Conservation (phyloP, 2,888 invertebrate genomes). For the Apotomis turbidana region DNA sequence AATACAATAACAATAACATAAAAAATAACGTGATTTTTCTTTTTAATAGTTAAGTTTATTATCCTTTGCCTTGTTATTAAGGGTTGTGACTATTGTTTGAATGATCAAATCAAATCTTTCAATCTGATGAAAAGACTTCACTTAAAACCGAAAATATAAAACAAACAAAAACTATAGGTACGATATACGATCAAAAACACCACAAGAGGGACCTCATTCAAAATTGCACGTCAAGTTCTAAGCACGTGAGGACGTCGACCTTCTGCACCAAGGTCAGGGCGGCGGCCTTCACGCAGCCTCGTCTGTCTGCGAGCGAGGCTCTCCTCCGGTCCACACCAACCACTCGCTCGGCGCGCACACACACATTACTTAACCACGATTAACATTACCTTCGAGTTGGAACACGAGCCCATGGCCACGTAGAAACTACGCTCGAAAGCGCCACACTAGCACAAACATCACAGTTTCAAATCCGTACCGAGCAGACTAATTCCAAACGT, state of each 20-base stretch:
- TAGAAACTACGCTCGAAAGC: conserved; percentile 68
- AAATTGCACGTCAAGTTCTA: conserved; percentile 66
- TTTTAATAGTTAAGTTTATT: too few relatives aligned
- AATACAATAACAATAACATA: too few relatives aligned
- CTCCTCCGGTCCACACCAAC: conserved; percentile 60
- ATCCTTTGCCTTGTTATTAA: too few relatives aligned
- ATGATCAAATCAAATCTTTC: too few relatives aligned
- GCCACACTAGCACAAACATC: conserved; percentile 64
- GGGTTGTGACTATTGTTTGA: too few relatives aligned
- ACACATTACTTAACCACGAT: conserved; percentile 60
- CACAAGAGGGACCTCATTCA: conserved; percentile 37
- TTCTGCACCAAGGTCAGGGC: conserved; percentile 80
- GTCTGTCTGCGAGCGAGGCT: conserved; percentile 68
- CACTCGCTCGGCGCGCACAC: conserved; percentile 62
- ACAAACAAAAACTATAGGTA: neutral
- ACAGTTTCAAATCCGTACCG: conserved; percentile 58
- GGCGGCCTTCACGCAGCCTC: conserved; percentile 82
- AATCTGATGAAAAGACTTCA: too few relatives aligned
- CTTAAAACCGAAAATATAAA: neutral
- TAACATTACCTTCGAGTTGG: conserved; percentile 73
- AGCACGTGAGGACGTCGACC: conserved; percentile 79
- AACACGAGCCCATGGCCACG: conserved; percentile 79
- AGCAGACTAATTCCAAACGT: conserved; percentile 74
- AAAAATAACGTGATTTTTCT: too few relatives aligned
- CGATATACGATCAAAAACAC: neutral